Conservation (phyloP, 2,797 vertebrate species). For the Sebastes flavidus region DNA sequence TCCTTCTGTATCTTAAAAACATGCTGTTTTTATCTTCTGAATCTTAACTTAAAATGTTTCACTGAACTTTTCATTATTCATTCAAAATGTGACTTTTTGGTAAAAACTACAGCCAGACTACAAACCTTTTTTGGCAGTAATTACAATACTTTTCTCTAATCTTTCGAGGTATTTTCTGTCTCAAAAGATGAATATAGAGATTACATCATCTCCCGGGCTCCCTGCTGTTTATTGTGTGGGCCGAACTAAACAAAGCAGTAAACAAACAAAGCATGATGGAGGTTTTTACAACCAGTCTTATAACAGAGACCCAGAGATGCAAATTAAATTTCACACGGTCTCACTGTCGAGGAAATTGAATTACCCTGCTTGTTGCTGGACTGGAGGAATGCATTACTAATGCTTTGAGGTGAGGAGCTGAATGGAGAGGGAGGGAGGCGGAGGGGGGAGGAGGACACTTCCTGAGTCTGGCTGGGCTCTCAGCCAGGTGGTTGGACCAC, state of each 20-base stretch:
- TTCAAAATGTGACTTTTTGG: neutral
- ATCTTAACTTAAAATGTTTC: neutral
- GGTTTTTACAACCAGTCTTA: slow-evolving; percentile 32
- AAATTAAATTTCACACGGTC: slow-evolving; percentile 77
- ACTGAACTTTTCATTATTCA: neutral
- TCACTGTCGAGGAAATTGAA: slow-evolving; percentile 78
- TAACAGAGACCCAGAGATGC: slow-evolving; percentile 38
- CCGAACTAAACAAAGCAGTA: slow-evolving; percentile 47
- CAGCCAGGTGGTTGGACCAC: slow-evolving; percentile 62
- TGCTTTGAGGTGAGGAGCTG: slow-evolving; percentile 77
- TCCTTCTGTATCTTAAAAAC: neutral
- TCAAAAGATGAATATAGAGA: neutral
- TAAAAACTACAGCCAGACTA: neutral
- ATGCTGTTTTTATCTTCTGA: neutral
- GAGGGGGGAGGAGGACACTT: slow-evolving; percentile 47
- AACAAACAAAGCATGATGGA: slow-evolving; percentile 58
- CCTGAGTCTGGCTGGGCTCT: slow-evolving; percentile 70
- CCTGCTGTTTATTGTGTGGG: slow-evolving; percentile 52
- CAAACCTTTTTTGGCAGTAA: neutral
- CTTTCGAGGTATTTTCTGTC: neutral
- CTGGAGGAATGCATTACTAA: slow-evolving; percentile 82
- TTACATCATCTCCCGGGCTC: slow-evolving; percentile 28
- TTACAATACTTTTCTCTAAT: neutral
- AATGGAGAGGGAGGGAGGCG: slow-evolving; percentile 55
- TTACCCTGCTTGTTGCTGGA: slow-evolving; percentile 71